phyloP scores from a whole-genome alignment of 2,113 vertebrate genomes.

The Heliornis fulica region DNA sequence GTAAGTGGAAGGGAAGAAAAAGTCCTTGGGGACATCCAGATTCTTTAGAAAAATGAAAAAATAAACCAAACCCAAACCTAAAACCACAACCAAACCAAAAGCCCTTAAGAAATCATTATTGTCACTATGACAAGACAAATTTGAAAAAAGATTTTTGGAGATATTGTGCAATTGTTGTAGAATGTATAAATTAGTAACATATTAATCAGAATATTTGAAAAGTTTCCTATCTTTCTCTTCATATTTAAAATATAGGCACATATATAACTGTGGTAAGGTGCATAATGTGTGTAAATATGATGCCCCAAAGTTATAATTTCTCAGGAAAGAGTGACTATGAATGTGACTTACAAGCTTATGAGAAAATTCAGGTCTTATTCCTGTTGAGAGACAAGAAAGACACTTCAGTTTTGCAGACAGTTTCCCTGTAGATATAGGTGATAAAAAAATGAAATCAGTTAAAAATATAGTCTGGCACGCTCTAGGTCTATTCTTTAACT shows the following conservation, averaged over 20 bases:
- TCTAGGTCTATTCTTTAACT: neutral
- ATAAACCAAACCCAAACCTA: too few species aligned
- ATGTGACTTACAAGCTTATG: neutral
- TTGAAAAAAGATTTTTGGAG: constrained; percentile 1
- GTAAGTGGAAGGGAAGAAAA: neutral
- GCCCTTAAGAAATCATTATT: neutral
- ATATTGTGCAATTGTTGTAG: constrained; percentile 6
- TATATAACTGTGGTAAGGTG: neutral
- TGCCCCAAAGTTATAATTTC: neutral
- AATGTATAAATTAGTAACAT: neutral
- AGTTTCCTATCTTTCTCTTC: neutral
- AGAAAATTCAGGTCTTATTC: neutral
- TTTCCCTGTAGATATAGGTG: neutral
- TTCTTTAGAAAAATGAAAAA: neutral
- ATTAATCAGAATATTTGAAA: constrained; percentile 12
- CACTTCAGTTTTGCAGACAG: neutral
- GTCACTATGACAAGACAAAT: constrained; percentile 19
- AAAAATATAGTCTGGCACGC: neutral
- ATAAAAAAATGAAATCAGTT: neutral
- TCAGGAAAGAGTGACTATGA: neutral
- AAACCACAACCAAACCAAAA: too few species aligned
- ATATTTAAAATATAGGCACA: neutral
- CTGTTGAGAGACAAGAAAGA: neutral
- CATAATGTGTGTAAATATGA: neutral
- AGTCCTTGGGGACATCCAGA: neutral